Evolutionary conservation across 2,888 invertebrate genomes (phyloP).

Genomic region (Drosophila mulleri): DNA sequence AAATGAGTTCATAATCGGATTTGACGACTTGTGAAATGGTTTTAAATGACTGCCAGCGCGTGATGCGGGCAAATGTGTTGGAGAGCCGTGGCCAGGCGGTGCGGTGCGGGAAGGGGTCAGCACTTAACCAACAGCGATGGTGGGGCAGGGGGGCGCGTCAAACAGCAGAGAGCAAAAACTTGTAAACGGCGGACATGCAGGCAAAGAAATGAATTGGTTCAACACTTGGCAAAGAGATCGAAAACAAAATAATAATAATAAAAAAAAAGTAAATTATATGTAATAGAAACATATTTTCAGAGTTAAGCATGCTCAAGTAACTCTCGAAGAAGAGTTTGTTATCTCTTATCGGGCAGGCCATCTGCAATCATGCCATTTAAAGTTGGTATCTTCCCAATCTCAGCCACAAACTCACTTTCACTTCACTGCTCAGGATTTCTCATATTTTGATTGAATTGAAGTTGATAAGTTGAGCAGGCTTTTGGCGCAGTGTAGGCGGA

Average conservation of each 20-base stretch:
- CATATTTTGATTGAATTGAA: conserved; percentile 4
- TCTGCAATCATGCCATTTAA: no score
- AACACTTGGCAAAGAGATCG: neutral
- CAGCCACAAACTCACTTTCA: neutral
- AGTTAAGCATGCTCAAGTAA: neutral
- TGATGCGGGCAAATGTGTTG: conserved; percentile 8
- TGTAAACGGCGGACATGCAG: conserved; percentile 15
- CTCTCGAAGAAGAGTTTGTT: no score
- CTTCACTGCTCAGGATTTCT: conserved; percentile 2
- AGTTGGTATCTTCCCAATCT: no score
- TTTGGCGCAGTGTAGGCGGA: conserved; percentile 46
- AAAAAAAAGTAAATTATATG: neutral
- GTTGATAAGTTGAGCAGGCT: conserved; percentile 13
- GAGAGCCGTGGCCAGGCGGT: neutral
- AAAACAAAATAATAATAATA: neutral
- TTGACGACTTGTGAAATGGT: conserved; percentile 80
- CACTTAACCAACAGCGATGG: conserved; percentile 1
- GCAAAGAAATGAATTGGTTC: conserved; percentile 12
- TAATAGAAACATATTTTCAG: neutral
- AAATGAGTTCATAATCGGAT: conserved; percentile 81
- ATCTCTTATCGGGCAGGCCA: no score
- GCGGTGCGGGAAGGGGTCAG: no score
- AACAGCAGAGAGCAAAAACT: conserved; percentile 14
- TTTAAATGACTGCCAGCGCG: conserved; percentile 60
- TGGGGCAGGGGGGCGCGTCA: neutral